phyloP scores from a whole-genome alignment of 1,140 invertebrate genomes.

The Procambarus clarkii region DNA sequence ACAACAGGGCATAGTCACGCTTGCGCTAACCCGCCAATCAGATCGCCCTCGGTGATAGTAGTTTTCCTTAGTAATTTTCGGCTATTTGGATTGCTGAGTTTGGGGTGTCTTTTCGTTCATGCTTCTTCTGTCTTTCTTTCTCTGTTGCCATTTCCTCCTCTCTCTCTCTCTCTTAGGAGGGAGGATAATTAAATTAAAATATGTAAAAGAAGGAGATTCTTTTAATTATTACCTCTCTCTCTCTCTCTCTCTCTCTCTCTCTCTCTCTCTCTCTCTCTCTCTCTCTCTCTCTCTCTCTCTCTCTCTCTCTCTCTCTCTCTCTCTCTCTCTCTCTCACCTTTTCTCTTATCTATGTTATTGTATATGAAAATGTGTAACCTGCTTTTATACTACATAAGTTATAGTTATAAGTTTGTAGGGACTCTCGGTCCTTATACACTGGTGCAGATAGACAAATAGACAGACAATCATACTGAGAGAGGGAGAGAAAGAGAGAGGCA shows the following conservation, averaged over 20 bases:
- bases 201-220: no score
- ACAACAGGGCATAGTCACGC: neutral
- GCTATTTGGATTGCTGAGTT: neutral
- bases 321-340: no score
- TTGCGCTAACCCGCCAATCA: neutral
- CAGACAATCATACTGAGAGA: no score
- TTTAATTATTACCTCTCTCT: neutral
- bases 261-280: neutral
- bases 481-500: no score
- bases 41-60: neutral
- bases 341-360: no score
- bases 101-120: neutral
- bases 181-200: no score
- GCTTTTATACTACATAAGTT: no score
- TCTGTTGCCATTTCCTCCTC: neutral
- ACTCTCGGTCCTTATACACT: no score
- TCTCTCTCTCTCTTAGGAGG: neutral
- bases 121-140: neutral
- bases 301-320: no score
- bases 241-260: neutral
- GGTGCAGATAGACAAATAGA: no score
- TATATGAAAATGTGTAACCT: no score
- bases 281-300: neutral
- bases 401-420: no score
- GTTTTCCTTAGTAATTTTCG: neutral